Conservation (phyloP, 2,113 vertebrate species). For the Noctilio leporinus region DNA sequence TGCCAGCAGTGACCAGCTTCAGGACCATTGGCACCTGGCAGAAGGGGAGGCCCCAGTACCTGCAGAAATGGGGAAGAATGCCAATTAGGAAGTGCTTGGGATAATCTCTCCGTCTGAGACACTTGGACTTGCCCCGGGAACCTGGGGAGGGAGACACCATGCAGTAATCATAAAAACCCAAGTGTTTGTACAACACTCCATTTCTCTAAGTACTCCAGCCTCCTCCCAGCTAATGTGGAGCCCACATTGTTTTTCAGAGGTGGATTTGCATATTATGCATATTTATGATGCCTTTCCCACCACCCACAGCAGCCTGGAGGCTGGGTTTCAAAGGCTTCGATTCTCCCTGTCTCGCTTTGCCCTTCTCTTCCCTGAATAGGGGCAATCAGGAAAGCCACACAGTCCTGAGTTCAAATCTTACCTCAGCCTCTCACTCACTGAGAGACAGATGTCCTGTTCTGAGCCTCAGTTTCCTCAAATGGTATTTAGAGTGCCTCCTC, state of each 20-base stretch:
- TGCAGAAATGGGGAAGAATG: constrained; percentile 12
- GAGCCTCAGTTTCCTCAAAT: neutral
- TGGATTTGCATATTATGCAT: constrained; percentile 66
- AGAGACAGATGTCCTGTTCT: neutral
- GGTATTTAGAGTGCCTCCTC: neutral
- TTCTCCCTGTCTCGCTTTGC: neutral
- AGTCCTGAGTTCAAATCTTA: neutral
- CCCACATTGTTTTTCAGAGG: constrained; percentile 42
- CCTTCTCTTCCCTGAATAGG: neutral
- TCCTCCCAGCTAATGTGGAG: neutral
- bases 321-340: neutral
- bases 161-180: constrained; percentile 23
- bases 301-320: constrained; percentile 49
- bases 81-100: neutral
- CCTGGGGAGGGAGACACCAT: neutral
- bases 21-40: neutral
- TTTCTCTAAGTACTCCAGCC: constrained; percentile 34
- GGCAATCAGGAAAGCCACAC: neutral
- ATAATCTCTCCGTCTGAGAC: neutral
- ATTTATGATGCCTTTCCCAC: constrained; percentile 61
- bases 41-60: neutral
- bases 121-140: neutral
- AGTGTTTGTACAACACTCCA: constrained; percentile 46
- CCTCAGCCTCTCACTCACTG: neutral
- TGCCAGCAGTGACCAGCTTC: neutral